Evolutionary conservation across 2,797 vertebrate species (phyloP), one percentile per base, ranked within the genome.

Genomic region (Forpus xanthops): DNA sequence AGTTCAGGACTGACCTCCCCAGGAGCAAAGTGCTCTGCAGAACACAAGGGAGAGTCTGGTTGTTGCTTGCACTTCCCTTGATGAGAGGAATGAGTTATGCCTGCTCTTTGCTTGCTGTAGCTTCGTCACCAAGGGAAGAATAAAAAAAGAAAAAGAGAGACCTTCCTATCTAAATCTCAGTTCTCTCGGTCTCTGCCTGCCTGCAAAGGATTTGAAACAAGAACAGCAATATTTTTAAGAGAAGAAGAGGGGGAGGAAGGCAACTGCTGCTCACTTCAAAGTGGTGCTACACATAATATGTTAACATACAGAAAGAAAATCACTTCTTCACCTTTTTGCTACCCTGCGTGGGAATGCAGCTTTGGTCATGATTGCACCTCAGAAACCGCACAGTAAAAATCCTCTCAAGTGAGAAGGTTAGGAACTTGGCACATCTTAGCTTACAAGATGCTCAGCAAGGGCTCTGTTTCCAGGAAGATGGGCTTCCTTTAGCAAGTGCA

Each of bases 341-440:
- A 45, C 55, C 60, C 30, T 86, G 70, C 2, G 3, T 71, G 83
- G 47, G 87, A 95, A 92, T 49, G 30, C 8, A 11, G 73, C 73
- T 88, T 85, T 0, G 12, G 85, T 92, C 89, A 76, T 86, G 95
- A 96, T 73, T 92, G 89, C 82, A 75, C 92, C 79, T 88, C 85
- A 94, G 87, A 64, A 95, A 44, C 18, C 23, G 68, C 45, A 44
- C 8, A 75, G 68, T 76, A 68, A 92, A 96, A 87, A 92, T 60
- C 65, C 66, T 75, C 76, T 92, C 39, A 70, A 78, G 91, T 67
- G 92, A 92, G 73, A 90, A 92, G 91, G 94, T 91, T 94, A 96
- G 89, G 92, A 95, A 73, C 87, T 28, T 49, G 73, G 64, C 73
- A 82, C 5, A 0, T 73, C 79, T 96, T 95, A 86, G 89, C 82